These are phyloP conservation scores for Ernsta delagoae DNA, from an alignment of 2,888 invertebrate genomes.

Conservation along the genomic window DNA sequence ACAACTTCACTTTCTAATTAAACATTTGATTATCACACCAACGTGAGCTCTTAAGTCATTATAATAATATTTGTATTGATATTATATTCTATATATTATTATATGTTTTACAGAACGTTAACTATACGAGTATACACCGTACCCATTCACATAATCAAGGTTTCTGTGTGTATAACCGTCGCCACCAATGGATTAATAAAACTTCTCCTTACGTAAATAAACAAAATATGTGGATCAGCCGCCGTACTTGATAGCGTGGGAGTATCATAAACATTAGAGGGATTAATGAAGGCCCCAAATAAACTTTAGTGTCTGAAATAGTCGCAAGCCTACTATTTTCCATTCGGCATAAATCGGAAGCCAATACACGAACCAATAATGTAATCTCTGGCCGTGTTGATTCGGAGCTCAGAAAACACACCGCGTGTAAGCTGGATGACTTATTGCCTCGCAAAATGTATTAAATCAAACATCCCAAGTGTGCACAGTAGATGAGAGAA, in stretches of 20 bases:
- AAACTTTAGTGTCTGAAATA: neutral
- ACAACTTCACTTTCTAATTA: too few relatives aligned
- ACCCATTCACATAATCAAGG: too few relatives aligned
- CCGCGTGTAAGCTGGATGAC: constrained; percentile 12
- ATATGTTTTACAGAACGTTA: too few relatives aligned
- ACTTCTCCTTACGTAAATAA: neutral
- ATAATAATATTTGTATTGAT: too few relatives aligned
- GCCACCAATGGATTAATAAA: neutral
- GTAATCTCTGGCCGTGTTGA: constrained; percentile 17
- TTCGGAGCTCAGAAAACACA: constrained; percentile 17
- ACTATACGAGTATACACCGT: too few relatives aligned
- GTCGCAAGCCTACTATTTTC: neutral
- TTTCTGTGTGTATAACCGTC: too few relatives aligned
- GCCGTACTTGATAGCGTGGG: neutral
- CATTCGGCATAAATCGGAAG: too few relatives aligned
- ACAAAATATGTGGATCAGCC: neutral
- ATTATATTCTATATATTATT: too few relatives aligned
- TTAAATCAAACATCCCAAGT: constrained; percentile 11
- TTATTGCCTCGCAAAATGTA: constrained; percentile 27
- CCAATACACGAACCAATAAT: constrained; percentile 16
- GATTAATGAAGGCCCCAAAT: neutral
- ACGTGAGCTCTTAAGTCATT: too few relatives aligned
- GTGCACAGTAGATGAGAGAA: constrained; percentile 11
- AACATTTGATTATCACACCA: too few relatives aligned
- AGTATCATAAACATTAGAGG: neutral